Evolutionary conservation across 2,888 invertebrate species (phyloP), one percentile per base, ranked within the genome.

Genomic region (Sphaerophoria taeniata): DNA sequence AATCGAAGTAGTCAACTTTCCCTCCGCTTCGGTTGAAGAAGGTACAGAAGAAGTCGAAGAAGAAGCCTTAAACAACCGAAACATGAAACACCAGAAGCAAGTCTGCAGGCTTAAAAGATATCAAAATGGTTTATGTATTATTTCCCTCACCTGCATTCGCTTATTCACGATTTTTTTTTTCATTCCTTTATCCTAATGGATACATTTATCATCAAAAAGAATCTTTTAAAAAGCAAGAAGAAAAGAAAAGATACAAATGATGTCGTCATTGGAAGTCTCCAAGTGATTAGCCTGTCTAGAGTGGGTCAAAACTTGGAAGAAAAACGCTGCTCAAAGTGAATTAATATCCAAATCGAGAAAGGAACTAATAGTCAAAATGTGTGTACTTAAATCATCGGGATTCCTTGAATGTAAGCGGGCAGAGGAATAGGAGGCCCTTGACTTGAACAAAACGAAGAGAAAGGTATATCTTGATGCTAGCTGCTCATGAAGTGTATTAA

Each of bases 201-300:
- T 47, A 45, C 45, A 73, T 81, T 81, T 81, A 81, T 81, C 81
- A 58, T 39, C 58, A 55, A 58, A 72, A 12, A 36, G 39, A 81
- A 81, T 81, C 81, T 81, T n/a, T n/a, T 14, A 16, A 36, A 67
- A 58, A 55, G 39, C 6, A 9, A 43, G 43, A 43, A 43, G 43
- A 43, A 43, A 9, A 9, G 39, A 51, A 53, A 60, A 65, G 6
- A 36, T 39, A 56, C 34, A 47, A 79, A 67, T 43, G 73, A 73
- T 78, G 78, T 73, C 60, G 73, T 73, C 53, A 79, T 79, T 79
- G 51, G 65, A 65, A 65, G 58, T 58, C 56, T 70, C n/a, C 61
- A 7, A 47, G 76, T 63, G 76, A 77, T 77, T 77, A 75, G 75
- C 75, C 45, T 39, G 60, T 53, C 65, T 53, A 77, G 70, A 77